Evolutionary conservation across 53 echinoderm and acorn worm genomes (phyloP).

Genomic region (Echinarachnius parma): DNA sequence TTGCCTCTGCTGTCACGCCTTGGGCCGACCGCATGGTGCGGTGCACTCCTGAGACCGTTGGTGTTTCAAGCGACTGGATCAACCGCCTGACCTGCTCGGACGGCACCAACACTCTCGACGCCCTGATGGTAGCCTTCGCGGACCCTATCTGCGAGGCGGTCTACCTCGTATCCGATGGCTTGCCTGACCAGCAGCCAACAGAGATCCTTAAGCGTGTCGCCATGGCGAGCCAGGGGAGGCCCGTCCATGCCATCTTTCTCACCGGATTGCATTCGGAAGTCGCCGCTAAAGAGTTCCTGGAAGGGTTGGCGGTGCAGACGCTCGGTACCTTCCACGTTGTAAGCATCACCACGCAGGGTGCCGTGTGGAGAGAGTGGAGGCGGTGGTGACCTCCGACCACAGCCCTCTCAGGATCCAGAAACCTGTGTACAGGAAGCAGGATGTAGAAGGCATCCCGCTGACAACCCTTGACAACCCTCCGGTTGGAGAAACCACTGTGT

Average conservation of each 20-base stretch:
- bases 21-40: conserved; percentile 96
- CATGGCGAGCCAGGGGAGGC: conserved; percentile 61
- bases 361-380: conserved; percentile 67
- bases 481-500: conserved; percentile 41
- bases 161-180: conserved; percentile 84
- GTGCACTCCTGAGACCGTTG: conserved; percentile 91
- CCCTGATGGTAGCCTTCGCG: conserved; percentile 62
- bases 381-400: conserved; percentile 65
- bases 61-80: conserved; percentile 84
- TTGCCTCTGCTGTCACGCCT: conserved; percentile 73
- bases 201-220: conserved; percentile 65
- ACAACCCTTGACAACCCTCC: conserved; percentile 70
- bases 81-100: conserved; percentile 66
- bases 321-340: conserved; percentile 86
- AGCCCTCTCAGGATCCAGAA: conserved; percentile 36
- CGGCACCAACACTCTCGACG: conserved; percentile 89
- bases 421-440: conserved; percentile 33
- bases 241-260: conserved; percentile 72
- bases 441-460: background rate
- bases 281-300: conserved; percentile 74
- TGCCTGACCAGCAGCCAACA: conserved; percentile 85
- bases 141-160: conserved; percentile 83
- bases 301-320: conserved; percentile 74
- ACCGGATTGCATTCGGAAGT: conserved; percentile 61
- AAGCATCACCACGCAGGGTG: conserved; percentile 66